Conservation (phyloP, 2,113 vertebrate genomes). For the Ondatra zibethicus region DNA sequence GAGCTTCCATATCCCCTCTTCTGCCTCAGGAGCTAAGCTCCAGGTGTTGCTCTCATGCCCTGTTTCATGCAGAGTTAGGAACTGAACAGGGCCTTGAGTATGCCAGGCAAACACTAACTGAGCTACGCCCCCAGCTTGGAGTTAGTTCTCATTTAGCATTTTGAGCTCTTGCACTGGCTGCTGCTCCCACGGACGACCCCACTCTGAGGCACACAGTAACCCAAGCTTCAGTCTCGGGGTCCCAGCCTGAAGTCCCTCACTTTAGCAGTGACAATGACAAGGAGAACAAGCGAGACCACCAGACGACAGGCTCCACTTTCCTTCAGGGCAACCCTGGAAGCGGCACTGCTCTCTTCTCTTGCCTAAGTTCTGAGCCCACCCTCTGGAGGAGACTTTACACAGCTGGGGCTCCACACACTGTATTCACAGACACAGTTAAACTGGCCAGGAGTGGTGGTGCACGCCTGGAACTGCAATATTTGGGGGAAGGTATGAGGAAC, state of each 20-base stretch:
- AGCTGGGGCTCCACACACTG: not conserved
- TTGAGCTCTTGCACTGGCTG: constrained; percentile 32
- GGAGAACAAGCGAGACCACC: not conserved
- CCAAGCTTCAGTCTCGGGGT: not conserved
- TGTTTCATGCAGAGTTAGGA: not conserved
- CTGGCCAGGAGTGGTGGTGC: too few relatives aligned
- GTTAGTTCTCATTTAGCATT: constrained; percentile 1
- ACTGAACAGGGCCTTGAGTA: not conserved
- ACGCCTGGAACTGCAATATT: not conserved
- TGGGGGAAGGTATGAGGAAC: not conserved
- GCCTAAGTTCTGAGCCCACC: not conserved
- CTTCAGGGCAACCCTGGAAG: constrained; percentile 36
- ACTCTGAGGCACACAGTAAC: not conserved
- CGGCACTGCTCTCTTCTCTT: not conserved
- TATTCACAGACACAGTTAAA: not conserved
- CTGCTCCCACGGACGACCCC: not conserved
- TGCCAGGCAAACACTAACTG: not conserved
- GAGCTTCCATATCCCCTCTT: not conserved
- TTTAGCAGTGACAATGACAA: not conserved
- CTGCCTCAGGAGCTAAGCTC: not conserved
- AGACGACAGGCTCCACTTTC: not conserved
- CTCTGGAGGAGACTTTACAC: not conserved
- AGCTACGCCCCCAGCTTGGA: not conserved
- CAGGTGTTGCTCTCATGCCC: not conserved
- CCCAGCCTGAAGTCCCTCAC: constrained; percentile 11